Conservation (phyloP, 2,888 invertebrate genomes). For the Plebejus melissa region DNA sequence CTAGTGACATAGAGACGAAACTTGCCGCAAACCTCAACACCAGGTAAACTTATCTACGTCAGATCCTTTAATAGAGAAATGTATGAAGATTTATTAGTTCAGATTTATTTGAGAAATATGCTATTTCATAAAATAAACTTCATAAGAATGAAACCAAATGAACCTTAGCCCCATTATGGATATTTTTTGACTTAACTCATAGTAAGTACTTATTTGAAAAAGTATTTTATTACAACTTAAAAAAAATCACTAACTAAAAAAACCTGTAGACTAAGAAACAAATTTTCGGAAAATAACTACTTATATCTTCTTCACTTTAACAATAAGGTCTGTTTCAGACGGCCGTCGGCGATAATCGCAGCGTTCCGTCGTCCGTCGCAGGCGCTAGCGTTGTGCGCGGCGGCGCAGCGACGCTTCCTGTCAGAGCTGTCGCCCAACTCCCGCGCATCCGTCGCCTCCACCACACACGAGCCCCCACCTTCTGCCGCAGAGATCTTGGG, state of each 20-base stretch:
- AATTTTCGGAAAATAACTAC: not conserved
- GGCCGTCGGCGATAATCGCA: constrained; percentile 82
- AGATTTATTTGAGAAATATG: constrained; percentile 24
- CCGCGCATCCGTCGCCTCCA: constrained; percentile 62
- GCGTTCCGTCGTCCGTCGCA: constrained; percentile 81
- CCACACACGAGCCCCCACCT: constrained; percentile 55
- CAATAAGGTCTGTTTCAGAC: constrained; percentile 47
- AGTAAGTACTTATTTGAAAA: not conserved
- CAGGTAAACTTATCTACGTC: constrained; percentile 46
- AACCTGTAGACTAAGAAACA: no score
- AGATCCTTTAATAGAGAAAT: constrained; percentile 27
- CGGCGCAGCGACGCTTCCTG: constrained; percentile 67
- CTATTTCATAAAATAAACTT: constrained; percentile 25
- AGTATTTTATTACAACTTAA: no score
- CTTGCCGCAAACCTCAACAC: constrained; percentile 70
- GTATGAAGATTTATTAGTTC: constrained; percentile 28
- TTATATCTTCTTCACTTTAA: not conserved
- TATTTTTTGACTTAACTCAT: not conserved
- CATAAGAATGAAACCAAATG: constrained; percentile 6
- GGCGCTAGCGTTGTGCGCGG: constrained; percentile 78
- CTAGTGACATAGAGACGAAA: constrained; percentile 62
- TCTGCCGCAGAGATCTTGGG: constrained; percentile 67
- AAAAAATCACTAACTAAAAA: no score
- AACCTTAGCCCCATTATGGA: not conserved
- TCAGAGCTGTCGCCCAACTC: constrained; percentile 65